Percentiles rank a stretch among this genome's conserved stretches.
phyloP scores from a whole-genome alignment of 2,797 vertebrate species.

The Okamejei kenojei region DNA sequence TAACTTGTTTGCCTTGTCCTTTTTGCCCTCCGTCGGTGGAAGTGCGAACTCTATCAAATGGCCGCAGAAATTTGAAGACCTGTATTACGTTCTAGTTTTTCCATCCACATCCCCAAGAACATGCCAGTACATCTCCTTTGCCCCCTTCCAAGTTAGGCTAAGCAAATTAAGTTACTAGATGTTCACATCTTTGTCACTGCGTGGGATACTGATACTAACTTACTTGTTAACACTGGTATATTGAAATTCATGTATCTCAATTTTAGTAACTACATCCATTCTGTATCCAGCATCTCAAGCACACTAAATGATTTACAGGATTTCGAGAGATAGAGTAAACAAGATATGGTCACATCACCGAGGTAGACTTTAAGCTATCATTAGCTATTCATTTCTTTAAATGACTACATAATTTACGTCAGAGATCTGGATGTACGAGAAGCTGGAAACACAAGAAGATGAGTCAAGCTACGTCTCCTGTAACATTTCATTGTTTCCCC shows the following conservation, averaged over 20 bases:
- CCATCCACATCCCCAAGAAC: neutral
- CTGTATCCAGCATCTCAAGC: neutral
- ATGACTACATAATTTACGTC: constrained; percentile 47
- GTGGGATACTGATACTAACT: neutral
- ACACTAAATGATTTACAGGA: constrained; percentile 28
- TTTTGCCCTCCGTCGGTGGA: no score
- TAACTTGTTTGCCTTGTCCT: no score
- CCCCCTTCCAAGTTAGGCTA: neutral
- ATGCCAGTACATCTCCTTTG: neutral
- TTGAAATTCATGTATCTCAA: neutral
- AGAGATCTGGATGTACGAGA: constrained; percentile 40
- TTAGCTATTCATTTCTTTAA: constrained; percentile 53
- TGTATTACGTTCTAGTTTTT: no score
- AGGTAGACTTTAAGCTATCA: constrained; percentile 43
- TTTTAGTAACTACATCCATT: neutral
- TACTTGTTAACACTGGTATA: neutral
- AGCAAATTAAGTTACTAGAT: neutral
- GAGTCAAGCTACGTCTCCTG: neutral
- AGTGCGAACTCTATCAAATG: no score
- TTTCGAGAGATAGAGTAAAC: constrained; percentile 38
- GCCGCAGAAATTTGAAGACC: no score
- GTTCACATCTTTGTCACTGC: neutral
- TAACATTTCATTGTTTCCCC: neutral
- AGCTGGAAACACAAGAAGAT: constrained; percentile 51
- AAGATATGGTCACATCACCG: constrained; percentile 44